Evolutionary conservation across 2,888 invertebrate species (phyloP).

Genomic region (Ganaspis brasiliensis): DNA sequence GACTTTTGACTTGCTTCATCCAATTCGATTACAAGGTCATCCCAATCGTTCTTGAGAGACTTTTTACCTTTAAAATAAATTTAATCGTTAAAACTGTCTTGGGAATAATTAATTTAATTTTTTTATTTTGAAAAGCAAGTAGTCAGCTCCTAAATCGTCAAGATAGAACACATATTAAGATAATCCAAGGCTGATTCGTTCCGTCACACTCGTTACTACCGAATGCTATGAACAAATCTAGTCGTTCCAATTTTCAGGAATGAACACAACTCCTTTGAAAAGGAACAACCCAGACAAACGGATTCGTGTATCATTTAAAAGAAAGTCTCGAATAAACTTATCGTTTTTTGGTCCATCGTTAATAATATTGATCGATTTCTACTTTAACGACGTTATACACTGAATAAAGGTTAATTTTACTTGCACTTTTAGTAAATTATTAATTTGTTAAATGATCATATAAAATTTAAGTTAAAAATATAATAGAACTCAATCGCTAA

Average conservation of each 20-base stretch:
- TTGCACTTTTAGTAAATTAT: too few species aligned
- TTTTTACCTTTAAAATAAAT: constrained; percentile 22
- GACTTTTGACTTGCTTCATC: not conserved
- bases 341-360: too few species aligned
- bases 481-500: too few species aligned
- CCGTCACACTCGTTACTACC: constrained; percentile 20
- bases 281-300: constrained; percentile 24
- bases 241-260: constrained; percentile 16
- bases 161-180: constrained; percentile 26
- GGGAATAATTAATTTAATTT: not conserved
- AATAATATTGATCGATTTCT: too few species aligned
- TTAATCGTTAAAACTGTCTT: constrained; percentile 8
- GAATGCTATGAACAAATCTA: not conserved
- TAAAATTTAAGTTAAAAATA: too few species aligned
- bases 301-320: not conserved
- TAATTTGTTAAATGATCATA: too few species aligned
- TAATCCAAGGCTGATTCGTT: constrained; percentile 7
- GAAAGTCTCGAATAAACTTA: too few species aligned
- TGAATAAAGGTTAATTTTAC: too few species aligned
- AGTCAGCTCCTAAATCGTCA: not conserved
- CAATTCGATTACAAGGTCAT: constrained; percentile 2
- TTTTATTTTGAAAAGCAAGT: not conserved
- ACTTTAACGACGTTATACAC: too few species aligned
- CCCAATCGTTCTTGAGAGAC: constrained; percentile 42
- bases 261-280: constrained; percentile 43